Evolutionary conservation across 2,888 invertebrate genomes (phyloP).

Genomic region (Drosophila mayaguana): DNA sequence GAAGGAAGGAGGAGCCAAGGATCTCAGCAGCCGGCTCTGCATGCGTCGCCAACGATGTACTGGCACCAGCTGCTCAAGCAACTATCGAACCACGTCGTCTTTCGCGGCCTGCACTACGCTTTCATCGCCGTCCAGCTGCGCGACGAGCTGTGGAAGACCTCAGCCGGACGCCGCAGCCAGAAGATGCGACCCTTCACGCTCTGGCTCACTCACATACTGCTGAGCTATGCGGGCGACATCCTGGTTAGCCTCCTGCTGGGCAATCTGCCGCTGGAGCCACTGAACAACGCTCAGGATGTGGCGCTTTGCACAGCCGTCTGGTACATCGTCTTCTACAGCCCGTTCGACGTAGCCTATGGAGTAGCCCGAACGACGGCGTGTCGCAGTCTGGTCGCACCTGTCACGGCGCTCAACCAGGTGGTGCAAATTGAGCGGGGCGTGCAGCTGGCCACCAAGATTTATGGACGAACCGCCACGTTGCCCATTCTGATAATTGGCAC

Average conservation of each 20-base stretch:
- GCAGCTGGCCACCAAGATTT: constrained; percentile 43
- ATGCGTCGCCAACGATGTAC: constrained; percentile 32
- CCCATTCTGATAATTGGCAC: constrained; percentile 68
- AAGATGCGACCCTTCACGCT: constrained; percentile 59
- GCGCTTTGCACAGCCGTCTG: constrained; percentile 52
- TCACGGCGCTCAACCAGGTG: constrained; percentile 58
- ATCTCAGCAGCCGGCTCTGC: not conserved
- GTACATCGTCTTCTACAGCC: constrained; percentile 68
- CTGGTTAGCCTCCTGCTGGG: constrained; percentile 63
- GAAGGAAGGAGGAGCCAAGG: not conserved
- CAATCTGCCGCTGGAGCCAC: constrained; percentile 58
- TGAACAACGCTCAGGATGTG: constrained; percentile 55
- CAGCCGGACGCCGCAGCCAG: constrained; percentile 8
- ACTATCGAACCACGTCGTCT: constrained; percentile 57
- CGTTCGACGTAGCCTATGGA: constrained; percentile 44
- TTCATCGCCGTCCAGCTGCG: constrained; percentile 62
- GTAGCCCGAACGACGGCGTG: constrained; percentile 42
- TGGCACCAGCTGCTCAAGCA: constrained; percentile 46
- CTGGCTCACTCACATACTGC: constrained; percentile 60
- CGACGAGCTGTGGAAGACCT: constrained; percentile 47
- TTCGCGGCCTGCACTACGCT: constrained; percentile 62
- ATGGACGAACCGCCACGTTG: constrained; percentile 49
- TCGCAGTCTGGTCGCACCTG: constrained; percentile 50
- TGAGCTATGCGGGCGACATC: constrained; percentile 66
- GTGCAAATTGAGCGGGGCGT: constrained; percentile 62